Percentiles rank a stretch among this genome's conserved stretches.
These are phyloP conservation scores for Cephalophus harveyi DNA, from an alignment of 2,113 vertebrate species.

Conservation along the genomic window DNA sequence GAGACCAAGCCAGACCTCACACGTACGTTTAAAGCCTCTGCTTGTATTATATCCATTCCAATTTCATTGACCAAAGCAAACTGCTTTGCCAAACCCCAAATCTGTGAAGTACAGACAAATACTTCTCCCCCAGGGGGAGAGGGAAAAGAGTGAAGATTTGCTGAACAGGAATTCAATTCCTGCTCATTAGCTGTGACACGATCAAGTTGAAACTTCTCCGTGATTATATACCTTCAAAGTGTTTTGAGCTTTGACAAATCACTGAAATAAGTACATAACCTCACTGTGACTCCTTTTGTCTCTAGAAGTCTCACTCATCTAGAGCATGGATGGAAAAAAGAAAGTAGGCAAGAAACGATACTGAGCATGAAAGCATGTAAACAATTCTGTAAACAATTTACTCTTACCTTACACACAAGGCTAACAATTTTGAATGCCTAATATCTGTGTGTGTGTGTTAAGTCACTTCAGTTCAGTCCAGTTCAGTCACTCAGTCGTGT, in stretches of 20 bases:
- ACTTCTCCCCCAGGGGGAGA: background rate
- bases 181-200: background rate
- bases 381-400: background rate
- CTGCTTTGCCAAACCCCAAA: background rate
- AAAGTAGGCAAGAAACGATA: background rate
- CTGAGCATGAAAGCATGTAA: background rate
- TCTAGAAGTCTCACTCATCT: background rate
- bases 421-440: background rate
- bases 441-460: background rate
- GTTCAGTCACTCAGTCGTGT: no score
- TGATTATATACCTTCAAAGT: background rate
- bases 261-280: background rate
- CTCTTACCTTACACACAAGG: background rate
- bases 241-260: background rate
- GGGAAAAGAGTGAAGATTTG: background rate
- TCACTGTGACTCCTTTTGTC: background rate
- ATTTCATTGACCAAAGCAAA: background rate
- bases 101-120: background rate
- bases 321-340: background rate
- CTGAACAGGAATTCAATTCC: background rate
- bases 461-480: background rate
- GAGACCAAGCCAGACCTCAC: background rate
- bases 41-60: background rate
- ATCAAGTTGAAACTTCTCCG: background rate
- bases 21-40: background rate